Conservation (phyloP, 2,888 invertebrate species). For the Oscheius onirici region DNA sequence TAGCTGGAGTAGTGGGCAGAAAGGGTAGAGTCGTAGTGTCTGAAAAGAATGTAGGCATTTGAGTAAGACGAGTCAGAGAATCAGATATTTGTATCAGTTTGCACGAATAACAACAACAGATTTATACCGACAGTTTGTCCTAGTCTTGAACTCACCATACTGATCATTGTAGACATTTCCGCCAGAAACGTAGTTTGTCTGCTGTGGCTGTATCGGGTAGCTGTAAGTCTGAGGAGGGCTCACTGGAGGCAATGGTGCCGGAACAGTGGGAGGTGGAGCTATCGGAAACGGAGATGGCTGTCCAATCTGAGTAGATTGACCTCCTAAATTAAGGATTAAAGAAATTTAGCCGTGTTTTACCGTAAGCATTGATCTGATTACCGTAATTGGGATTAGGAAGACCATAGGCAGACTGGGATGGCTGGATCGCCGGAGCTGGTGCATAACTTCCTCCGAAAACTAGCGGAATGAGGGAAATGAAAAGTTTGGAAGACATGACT, state of each 20-base stretch:
- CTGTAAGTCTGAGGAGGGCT: constrained; percentile 13
- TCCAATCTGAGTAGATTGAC: not conserved
- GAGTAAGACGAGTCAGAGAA: not conserved
- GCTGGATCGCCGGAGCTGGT: too few species aligned
- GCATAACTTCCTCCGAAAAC: too few species aligned
- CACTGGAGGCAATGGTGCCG: not conserved
- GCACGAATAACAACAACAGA: too few species aligned
- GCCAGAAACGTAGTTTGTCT: not conserved
- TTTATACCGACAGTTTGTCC: too few species aligned
- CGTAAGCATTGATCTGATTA: not conserved
- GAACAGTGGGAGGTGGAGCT: not conserved
- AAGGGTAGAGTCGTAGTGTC: constrained; percentile 9
- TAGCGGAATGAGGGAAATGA: too few species aligned
- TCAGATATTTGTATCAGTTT: too few species aligned
- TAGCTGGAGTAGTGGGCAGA: not conserved
- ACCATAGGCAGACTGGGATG: too few species aligned
- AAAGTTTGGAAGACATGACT: too few species aligned
- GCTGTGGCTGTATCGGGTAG: constrained; percentile 12
- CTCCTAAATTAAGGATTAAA: not conserved
- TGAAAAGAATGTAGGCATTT: too few species aligned
- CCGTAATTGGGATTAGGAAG: not conserved
- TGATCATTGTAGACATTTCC: constrained; percentile 6
- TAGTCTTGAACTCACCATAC: not conserved
- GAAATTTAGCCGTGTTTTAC: not conserved
- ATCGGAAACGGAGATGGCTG: not conserved